Conservation (phyloP, 2,888 invertebrate species). For the Polietes domitor region DNA sequence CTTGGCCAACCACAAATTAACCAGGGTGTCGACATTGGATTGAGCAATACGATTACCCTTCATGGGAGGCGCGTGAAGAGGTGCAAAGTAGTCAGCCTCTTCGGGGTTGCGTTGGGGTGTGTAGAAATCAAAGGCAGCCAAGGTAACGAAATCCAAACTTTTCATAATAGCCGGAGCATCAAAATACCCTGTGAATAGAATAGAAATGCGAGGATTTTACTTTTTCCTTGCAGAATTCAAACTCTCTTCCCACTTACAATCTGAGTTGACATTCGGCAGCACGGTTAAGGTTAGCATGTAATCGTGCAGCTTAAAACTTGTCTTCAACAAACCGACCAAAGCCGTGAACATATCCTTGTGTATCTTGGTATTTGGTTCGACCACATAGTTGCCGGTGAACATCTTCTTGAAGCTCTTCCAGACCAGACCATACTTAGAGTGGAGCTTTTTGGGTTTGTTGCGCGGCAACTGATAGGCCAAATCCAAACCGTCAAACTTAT, state of each 20-base stretch:
- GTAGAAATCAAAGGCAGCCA: slow-evolving; percentile 90
- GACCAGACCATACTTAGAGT: slow-evolving; percentile 83
- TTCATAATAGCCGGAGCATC: slow-evolving; percentile 88
- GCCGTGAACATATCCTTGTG: slow-evolving; percentile 90
- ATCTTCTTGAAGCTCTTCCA: slow-evolving; percentile 90
- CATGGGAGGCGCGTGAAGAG: slow-evolving; percentile 84
- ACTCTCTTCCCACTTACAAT: slow-evolving; percentile 82
- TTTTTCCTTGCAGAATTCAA: background rate
- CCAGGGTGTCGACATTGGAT: slow-evolving; percentile 85
- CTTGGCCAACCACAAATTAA: slow-evolving; percentile 84
- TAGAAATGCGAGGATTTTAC: too few relatives aligned
- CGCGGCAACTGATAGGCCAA: slow-evolving; percentile 92
- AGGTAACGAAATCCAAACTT: slow-evolving; percentile 89
- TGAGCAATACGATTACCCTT: slow-evolving; percentile 84
- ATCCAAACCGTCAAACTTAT: slow-evolving; percentile 93
- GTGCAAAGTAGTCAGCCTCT: slow-evolving; percentile 89
- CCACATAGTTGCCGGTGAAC: slow-evolving; percentile 85
- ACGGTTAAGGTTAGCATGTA: slow-evolving; percentile 86
- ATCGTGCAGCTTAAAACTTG: slow-evolving; percentile 85
- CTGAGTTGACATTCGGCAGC: slow-evolving; percentile 89
- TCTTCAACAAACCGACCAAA: slow-evolving; percentile 87
- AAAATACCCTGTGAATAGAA: slow-evolving; percentile 85
- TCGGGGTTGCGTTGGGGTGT: slow-evolving; percentile 89
- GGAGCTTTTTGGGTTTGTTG: slow-evolving; percentile 89
- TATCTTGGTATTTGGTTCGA: slow-evolving; percentile 88